A percentile compares a stretch with the other conserved stretches of the same genome.
Conservation (phyloP, 2,888 invertebrate species). For the Ophion slaviceki region DNA sequence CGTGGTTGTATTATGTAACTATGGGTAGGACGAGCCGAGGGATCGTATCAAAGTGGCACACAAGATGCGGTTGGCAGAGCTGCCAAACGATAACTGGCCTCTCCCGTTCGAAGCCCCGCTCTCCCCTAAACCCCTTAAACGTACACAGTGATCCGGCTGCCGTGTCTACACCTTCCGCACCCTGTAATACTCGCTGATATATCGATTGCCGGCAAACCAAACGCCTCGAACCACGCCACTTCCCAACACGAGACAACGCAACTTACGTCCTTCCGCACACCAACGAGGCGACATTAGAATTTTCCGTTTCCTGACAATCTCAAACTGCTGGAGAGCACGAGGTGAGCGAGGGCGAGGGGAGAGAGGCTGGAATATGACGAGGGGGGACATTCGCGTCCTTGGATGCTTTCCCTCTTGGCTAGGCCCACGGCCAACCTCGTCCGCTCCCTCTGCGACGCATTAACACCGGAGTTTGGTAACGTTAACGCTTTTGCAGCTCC, state of each 20-base stretch:
- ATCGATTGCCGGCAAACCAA: slow-evolving; percentile 13
- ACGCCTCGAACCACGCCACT: neutral
- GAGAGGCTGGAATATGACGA: slow-evolving; percentile 29
- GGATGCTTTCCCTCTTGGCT: slow-evolving; percentile 46
- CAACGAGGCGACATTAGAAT: slow-evolving; percentile 46
- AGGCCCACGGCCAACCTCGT: slow-evolving; percentile 53
- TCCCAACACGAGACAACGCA: neutral
- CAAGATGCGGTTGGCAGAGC: slow-evolving; percentile 75
- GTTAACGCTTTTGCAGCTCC: slow-evolving; percentile 56
- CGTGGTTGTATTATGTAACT: slow-evolving; percentile 45
- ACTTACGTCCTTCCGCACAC: slow-evolving; percentile 1
- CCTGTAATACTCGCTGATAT: slow-evolving; percentile 39
- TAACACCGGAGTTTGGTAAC: slow-evolving; percentile 62
- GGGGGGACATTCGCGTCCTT: slow-evolving; percentile 52
- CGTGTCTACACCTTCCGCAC: slow-evolving; percentile 34
- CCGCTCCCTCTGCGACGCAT: slow-evolving; percentile 52
- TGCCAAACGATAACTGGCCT: slow-evolving; percentile 80
- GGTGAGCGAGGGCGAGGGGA: neutral
- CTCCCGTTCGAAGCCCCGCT: slow-evolving; percentile 8
- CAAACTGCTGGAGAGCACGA: slow-evolving; percentile 49
- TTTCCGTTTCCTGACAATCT: slow-evolving; percentile 66
- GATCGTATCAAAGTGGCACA: slow-evolving; percentile 70
- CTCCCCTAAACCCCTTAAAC: slow-evolving; percentile 35
- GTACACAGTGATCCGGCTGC: slow-evolving; percentile 25
- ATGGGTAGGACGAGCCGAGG: slow-evolving; percentile 35